Conservation (phyloP, 2,888 invertebrate species). For the Phyllotreta cruciferae region DNA sequence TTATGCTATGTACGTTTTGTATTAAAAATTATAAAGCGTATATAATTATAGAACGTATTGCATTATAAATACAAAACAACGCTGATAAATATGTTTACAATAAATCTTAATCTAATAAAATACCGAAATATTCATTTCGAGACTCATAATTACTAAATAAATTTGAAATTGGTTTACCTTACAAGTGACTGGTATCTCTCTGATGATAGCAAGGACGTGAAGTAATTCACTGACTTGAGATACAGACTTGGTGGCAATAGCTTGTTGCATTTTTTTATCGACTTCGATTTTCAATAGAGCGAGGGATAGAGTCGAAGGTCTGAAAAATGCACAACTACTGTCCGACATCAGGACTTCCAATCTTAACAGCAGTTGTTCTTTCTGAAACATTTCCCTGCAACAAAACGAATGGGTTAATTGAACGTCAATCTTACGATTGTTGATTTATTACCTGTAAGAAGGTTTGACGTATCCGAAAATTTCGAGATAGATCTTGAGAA, state of each 20-base stretch:
- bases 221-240: constrained; percentile 61
- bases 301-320: constrained; percentile 78
- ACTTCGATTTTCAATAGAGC: constrained; percentile 78
- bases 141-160: no score
- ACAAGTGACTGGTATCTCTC: constrained; percentile 75
- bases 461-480: constrained; percentile 63
- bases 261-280: constrained; percentile 58
- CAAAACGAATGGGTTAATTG: constrained; percentile 10
- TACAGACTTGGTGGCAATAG: constrained; percentile 46
- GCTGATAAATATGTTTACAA: no score
- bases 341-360: constrained; percentile 80
- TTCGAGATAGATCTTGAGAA: constrained; percentile 71
- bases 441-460: constrained; percentile 20
- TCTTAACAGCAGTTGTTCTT: constrained; percentile 59
- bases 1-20: no score
- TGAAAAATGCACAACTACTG: constrained; percentile 75
- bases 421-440: not conserved
- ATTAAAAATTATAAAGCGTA: no score
- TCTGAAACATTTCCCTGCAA: constrained; percentile 35
- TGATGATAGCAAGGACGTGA: constrained; percentile 73
- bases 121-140: no score
- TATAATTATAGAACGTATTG: no score
- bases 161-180: no score
- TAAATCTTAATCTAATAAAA: no score
- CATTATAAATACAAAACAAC: no score